These are phyloP conservation scores for Dysdera silvatica DNA, from an alignment of 1,140 invertebrate species.

Conservation along the genomic window DNA sequence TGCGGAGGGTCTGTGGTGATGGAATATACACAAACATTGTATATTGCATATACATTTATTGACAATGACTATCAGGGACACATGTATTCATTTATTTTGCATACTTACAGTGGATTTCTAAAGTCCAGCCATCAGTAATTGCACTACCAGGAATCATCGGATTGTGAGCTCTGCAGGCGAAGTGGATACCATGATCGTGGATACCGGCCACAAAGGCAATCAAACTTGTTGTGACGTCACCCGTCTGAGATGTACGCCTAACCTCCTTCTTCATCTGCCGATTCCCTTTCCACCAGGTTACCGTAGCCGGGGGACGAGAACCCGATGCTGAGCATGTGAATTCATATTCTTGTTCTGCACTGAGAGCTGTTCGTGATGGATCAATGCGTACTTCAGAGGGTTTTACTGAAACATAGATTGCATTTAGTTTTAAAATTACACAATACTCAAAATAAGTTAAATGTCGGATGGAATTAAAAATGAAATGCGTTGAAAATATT, in stretches of 20 bases:
- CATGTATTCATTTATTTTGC: no score
- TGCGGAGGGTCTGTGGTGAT: not conserved
- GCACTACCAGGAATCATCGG: constrained; percentile 50
- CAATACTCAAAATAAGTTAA: no score
- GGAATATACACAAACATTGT: no score
- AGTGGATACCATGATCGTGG: constrained; percentile 3
- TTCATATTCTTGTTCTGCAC: constrained; percentile 69
- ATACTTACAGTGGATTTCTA: constrained; percentile 54
- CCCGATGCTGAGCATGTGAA: constrained; percentile 66
- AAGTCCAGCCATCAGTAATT: constrained; percentile 60
- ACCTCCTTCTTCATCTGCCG: constrained; percentile 11
- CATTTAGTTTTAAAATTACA: not conserved
- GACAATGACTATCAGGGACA: no score
- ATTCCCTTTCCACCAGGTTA: constrained; percentile 20
- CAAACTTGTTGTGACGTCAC: constrained; percentile 16
- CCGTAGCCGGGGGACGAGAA: constrained; percentile 11
- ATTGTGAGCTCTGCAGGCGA: constrained; percentile 18
- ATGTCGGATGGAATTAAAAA: no score
- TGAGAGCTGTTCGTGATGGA: constrained; percentile 67
- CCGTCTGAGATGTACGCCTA: constrained; percentile 9
- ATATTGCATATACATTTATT: no score
- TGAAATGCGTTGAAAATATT: no score
- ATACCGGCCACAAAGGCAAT: constrained; percentile 9
- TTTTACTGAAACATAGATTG: constrained; percentile 58
- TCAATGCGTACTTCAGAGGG: constrained; percentile 69